Evolutionary conservation across 2,113 vertebrate species (phyloP).

Genomic region (Pseudopipra pipra): DNA sequence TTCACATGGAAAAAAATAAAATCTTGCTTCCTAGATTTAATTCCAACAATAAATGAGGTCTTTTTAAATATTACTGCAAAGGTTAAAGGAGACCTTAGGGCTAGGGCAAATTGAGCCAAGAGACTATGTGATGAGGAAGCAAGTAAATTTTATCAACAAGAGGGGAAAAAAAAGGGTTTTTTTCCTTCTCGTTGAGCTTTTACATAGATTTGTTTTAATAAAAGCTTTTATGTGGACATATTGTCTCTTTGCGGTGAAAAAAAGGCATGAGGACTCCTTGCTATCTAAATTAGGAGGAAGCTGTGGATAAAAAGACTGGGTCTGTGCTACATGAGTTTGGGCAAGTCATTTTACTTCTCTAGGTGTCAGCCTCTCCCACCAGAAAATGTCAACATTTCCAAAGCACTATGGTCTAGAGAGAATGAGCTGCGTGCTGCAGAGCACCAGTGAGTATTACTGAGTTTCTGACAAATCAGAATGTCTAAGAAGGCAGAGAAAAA

Average conservation of each 20-base stretch:
- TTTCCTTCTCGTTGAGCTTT: background rate
- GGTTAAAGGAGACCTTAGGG: background rate
- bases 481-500: background rate
- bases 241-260: background rate
- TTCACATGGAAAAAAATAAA: background rate
- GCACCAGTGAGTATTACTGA: background rate
- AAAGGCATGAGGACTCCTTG: rapidly evolving
- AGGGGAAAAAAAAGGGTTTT: background rate
- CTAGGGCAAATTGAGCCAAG: background rate
- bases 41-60: background rate
- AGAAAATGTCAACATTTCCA: background rate
- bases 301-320: background rate
- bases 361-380: background rate
- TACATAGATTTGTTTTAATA: background rate
- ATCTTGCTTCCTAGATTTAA: slow-evolving; percentile 7
- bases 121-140: background rate
- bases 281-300: background rate
- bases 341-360: background rate
- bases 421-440: background rate
- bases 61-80: background rate
- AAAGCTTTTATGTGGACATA: background rate
- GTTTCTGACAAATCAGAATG: background rate
- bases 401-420: background rate
- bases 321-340: background rate
- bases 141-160: background rate